phyloP scores from a whole-genome alignment of 2,888 invertebrate species.

The Apodemia arnacis region DNA sequence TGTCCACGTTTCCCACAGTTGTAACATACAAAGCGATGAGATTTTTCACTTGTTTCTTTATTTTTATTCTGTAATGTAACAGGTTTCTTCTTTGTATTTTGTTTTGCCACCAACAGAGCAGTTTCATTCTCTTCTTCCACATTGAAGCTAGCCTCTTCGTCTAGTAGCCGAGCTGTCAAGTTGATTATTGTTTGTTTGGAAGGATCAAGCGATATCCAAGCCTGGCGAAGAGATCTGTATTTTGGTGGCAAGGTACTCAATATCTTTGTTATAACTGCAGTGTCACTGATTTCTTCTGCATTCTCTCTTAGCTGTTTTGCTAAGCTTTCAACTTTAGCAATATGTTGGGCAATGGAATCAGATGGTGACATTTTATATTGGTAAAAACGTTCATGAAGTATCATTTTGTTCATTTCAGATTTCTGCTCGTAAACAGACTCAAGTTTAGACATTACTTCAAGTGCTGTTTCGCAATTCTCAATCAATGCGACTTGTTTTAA shows the following conservation, averaged over 20 bases:
- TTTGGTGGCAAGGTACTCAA: not conserved
- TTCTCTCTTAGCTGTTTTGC: not conserved
- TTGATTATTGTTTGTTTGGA: too few species aligned
- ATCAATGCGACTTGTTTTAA: too few species aligned
- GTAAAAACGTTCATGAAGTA: too few species aligned
- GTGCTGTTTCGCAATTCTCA: too few species aligned
- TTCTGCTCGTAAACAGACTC: too few species aligned
- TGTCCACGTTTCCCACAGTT: slow-evolving; percentile 4
- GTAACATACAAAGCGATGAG: slow-evolving; percentile 4
- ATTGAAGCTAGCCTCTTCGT: too few species aligned
- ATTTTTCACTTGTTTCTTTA: not conserved
- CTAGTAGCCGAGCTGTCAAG: too few species aligned
- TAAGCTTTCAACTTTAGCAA: not conserved
- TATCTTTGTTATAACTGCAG: not conserved
- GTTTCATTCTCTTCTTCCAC: too few species aligned
- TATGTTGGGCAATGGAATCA: slow-evolving; percentile 9
- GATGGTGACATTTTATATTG: too few species aligned
- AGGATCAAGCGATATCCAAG: not conserved
- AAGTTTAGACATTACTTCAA: too few species aligned
- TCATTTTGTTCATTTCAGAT: too few species aligned
- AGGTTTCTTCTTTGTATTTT: not conserved
- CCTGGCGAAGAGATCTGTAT: not conserved
- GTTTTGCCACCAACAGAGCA: not conserved
- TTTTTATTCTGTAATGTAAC: not conserved
- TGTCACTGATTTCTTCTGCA: not conserved